Conservation (phyloP, 2,888 invertebrate species). For the Odontothrips loti region DNA sequence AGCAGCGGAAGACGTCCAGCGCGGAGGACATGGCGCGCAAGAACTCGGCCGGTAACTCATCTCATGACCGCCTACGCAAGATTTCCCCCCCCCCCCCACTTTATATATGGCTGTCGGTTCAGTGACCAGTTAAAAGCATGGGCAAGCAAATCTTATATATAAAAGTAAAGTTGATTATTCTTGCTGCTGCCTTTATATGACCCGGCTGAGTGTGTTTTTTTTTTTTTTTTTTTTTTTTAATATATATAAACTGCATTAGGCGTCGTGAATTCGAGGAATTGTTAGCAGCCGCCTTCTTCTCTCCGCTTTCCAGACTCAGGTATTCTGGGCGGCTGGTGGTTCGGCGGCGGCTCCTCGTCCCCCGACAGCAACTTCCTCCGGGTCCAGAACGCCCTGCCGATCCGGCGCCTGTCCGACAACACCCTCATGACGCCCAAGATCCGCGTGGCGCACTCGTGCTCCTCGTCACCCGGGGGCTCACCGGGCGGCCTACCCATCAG, state of each 20-base stretch:
- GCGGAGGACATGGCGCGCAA: constrained; percentile 89
- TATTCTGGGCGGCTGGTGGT: constrained; percentile 75
- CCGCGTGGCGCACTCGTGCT: constrained; percentile 81
- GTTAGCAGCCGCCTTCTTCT: no score
- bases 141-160: no score
- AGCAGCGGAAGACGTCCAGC: constrained; percentile 82
- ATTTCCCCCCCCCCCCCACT: no score
- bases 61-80: no score
- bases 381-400: constrained; percentile 76
- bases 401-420: constrained; percentile 85
- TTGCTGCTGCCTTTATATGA: no score
- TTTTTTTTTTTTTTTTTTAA: constrained; percentile 18
- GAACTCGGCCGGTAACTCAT: constrained; percentile 65
- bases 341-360: constrained; percentile 76
- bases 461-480: constrained; percentile 67
- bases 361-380: constrained; percentile 82
- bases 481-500: constrained; percentile 76
- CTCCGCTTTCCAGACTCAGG: constrained; percentile 54
- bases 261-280: neutral
- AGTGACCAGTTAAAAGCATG: neutral
- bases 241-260: constrained; percentile 20
- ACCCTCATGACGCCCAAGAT: constrained; percentile 86
- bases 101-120: no score
- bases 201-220: no score
- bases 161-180: no score